Base-by-base conservation (phyloP, 1,140 invertebrate species). In the Hypsibius dujardini region DNA sequence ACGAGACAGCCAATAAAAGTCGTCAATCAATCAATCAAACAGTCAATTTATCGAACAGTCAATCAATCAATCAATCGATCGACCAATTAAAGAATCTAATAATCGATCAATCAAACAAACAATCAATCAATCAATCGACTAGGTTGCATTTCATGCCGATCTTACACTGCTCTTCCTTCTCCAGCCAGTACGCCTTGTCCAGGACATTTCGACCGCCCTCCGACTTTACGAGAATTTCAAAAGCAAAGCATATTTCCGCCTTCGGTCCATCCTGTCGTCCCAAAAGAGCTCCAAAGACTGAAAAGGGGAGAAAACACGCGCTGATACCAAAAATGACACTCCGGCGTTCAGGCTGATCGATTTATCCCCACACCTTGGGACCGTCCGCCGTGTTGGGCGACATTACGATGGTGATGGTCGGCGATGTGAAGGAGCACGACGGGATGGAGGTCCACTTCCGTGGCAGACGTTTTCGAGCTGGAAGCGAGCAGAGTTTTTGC, bases 121-220 rank as follows among this genome's bases (percentile, higher is more conserved):
- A n/a, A n/a, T n/a, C n/a, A n/a, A n/a, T n/a, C n/a, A n/a, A n/a
- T n/a, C n/a, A n/a, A n/a, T n/a, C n/a, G n/a, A n/a, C n/a, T n/a
- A n/a, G n/a, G n/a, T n/a, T n/a, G n/a, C n/a, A n/a, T n/a, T n/a
- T n/a, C n/a, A 56, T 56, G 50, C 42, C 62, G 45, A 67, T 14
- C 62, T 67, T 42, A 67, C 62, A 67, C 62, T 67, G 62, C 42
- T 14, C 62, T 67, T 67, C 62, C 62, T 67, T 67, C 62, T 14
- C 3, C 3, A 67, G 42, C 62, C 62, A 67, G 42, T 67, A 67
- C 62, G 7, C 42, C 62, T 67, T 67, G 42, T 67, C 62, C 62
- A 67, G 62, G 7, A 14, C 42, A 42, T 14, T 3, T 3, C 62
- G 7, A 7, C 42, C 42, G 3, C 42, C 42, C 7, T 14, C 42